These are phyloP conservation scores for Pollenia angustigena DNA, from an alignment of 2,888 invertebrate genomes.

Conservation along the genomic window DNA sequence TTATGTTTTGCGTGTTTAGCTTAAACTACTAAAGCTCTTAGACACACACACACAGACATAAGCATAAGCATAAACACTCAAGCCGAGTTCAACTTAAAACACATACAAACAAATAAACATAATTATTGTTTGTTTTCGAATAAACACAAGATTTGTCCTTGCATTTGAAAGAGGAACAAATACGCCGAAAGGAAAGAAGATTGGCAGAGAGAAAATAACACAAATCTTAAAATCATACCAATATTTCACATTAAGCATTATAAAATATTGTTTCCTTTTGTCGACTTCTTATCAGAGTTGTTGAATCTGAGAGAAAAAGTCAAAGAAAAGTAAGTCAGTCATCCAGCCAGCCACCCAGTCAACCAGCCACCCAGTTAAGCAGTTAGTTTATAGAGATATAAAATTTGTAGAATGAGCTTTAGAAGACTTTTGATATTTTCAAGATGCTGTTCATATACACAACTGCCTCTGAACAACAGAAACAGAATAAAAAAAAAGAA, in stretches of 20 bases:
- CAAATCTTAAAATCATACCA: constrained; percentile 50
- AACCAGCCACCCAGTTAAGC: neutral
- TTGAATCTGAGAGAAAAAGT: constrained; percentile 29
- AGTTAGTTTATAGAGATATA: neutral
- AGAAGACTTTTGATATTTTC: constrained; percentile 62
- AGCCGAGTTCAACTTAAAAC: constrained; percentile 10
- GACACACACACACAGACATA: neutral
- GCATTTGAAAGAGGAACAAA: constrained; percentile 6
- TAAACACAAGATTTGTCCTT: constrained; percentile 58
- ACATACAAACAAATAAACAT: constrained; percentile 37
- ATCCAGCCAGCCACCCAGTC: neutral
- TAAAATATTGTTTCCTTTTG: constrained; percentile 61
- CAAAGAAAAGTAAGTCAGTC: constrained; percentile 18
- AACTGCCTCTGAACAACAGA: constrained; percentile 46
- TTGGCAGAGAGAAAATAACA: constrained; percentile 6
- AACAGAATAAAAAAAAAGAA: neutral
- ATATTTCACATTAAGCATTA: constrained; percentile 69
- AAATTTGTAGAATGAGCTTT: neutral
- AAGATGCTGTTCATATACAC: constrained; percentile 66
- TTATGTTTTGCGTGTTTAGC: constrained; percentile 44
- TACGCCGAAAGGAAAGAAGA: neutral
- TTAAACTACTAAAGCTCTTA: constrained; percentile 46
- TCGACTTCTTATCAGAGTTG: constrained; percentile 7
- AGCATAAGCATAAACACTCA: neutral
- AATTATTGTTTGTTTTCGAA: constrained; percentile 53